phyloP scores from a whole-genome alignment of 2,888 invertebrate genomes.

The Candidula unifasciata region DNA sequence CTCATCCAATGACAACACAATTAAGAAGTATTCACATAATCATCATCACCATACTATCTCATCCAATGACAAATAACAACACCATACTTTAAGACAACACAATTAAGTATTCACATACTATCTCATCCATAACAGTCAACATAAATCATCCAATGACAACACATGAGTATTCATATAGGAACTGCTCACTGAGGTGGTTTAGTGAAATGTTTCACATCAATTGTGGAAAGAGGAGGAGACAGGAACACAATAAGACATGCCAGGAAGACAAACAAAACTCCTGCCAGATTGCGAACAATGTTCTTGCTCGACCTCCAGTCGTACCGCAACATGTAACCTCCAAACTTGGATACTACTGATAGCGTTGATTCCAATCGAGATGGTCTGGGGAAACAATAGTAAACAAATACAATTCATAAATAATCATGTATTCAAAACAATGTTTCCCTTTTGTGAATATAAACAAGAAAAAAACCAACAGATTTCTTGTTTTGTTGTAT shows the following conservation, averaged over 20 bases:
- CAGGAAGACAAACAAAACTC: constrained; percentile 40
- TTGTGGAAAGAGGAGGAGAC: constrained; percentile 41
- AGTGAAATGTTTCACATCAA: constrained; percentile 41
- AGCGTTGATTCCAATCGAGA: constrained; percentile 25
- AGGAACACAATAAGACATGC: constrained; percentile 34
- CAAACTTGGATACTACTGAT: constrained; percentile 15
- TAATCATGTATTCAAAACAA: not conserved
- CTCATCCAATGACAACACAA: too few relatives aligned
- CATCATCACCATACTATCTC: too few relatives aligned
- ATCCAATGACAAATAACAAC: too few relatives aligned
- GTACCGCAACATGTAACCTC: constrained; percentile 16
- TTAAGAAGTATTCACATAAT: too few relatives aligned
- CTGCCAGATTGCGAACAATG: constrained; percentile 39
- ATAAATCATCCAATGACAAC: too few relatives aligned
- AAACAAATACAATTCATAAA: not conserved
- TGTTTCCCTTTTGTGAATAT: too few relatives aligned
- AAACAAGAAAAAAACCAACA: too few relatives aligned
- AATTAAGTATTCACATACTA: too few relatives aligned
- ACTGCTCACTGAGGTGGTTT: constrained; percentile 28
- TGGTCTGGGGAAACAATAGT: constrained; percentile 2
- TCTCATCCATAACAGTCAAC: too few relatives aligned
- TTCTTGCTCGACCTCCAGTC: constrained; percentile 49
- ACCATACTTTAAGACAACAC: too few relatives aligned
- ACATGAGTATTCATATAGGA: too few relatives aligned
- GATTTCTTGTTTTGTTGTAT: too few relatives aligned